Base-by-base conservation (phyloP, 2,888 invertebrate genomes). In the Melieria omissa region DNA sequence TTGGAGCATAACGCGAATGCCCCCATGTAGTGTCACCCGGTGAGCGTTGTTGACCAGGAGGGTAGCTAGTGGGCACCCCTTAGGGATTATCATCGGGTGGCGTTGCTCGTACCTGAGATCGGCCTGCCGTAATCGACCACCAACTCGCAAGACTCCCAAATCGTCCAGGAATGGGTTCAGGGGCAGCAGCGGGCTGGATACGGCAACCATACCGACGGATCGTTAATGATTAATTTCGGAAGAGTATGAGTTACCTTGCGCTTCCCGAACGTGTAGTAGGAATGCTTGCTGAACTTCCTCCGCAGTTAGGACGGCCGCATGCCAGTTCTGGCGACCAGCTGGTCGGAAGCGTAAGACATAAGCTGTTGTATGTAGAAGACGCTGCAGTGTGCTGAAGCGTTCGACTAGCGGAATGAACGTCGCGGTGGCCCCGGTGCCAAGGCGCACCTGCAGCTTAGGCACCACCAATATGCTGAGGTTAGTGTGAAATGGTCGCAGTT, bases 181-280 rank as follows among this genome's bases (percentile, higher is more conserved):
- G n/a, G n/a, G n/a, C n/a, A n/a, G n/a, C n/a, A n/a, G n/a, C n/a
- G n/a, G n/a, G n/a, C n/a, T n/a, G n/a, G n/a, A n/a, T n/a, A n/a
- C n/a, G n/a, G n/a, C n/a, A n/a, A n/a, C n/a, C n/a, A n/a, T n/a
- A n/a, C n/a, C n/a, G n/a, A n/a, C n/a, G n/a, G n/a, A n/a, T n/a
- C n/a, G n/a, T n/a, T n/a, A 12, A 14, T 57, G 9, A 57, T 12
- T 57, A 57, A 57, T 57, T 14, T 57, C 57, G 12, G 57, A 57
- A 57, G 57, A 49, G 49, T 49, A 49, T 2, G 12, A 10, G 49
- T 49, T 49, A 49, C 49, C 49, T 49, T 49, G 49, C 49, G 49
- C 9, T 49, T 49, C 49, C 9, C 3, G 49, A 49, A 49, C 49
- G 49, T 49, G 49, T 49, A 49, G 49, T 12, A 49, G 9, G 9